phyloP scores from a whole-genome alignment of 2,888 invertebrate genomes.

The Barypeithes pellucidus region DNA sequence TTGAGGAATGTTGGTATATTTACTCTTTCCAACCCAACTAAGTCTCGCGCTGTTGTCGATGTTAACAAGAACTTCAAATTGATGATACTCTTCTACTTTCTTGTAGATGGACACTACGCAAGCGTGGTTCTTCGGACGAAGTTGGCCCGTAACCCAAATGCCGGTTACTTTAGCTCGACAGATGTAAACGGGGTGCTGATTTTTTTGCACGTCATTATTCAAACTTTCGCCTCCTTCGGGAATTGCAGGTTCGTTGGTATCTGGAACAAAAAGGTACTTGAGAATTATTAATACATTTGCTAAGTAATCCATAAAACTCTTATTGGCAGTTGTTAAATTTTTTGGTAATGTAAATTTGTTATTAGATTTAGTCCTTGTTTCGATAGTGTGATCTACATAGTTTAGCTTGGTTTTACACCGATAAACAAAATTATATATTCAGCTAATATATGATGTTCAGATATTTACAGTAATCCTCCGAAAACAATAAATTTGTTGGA shows the following conservation, averaged over 20 bases:
- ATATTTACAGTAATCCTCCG: too few relatives aligned
- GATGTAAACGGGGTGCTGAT: conserved; percentile 76
- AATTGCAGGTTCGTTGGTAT: conserved; percentile 66
- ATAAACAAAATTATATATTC: too few relatives aligned
- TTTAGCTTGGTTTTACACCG: too few relatives aligned
- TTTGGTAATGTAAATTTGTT: too few relatives aligned
- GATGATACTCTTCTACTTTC: conserved; percentile 73
- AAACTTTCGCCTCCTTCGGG: conserved; percentile 79
- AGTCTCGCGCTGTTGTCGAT: conserved; percentile 84
- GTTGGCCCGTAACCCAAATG: conserved; percentile 82
- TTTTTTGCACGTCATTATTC: conserved; percentile 65
- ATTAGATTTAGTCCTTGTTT: too few relatives aligned
- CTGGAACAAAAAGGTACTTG: conserved; percentile 59
- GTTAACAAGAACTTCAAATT: conserved; percentile 84
- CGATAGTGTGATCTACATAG: too few relatives aligned
- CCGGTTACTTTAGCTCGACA: conserved; percentile 83
- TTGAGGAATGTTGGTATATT: conserved; percentile 77
- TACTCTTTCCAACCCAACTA: conserved; percentile 84
- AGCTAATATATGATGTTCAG: too few relatives aligned
- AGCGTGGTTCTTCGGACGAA: conserved; percentile 74
- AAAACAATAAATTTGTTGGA: too few relatives aligned
- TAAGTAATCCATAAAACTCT: too few relatives aligned
- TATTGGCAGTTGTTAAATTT: too few relatives aligned
- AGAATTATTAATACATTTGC: too few relatives aligned
- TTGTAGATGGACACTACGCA: conserved; percentile 79